Base-by-base conservation (phyloP, 2,888 invertebrate genomes). In the Brachyptera putata region DNA sequence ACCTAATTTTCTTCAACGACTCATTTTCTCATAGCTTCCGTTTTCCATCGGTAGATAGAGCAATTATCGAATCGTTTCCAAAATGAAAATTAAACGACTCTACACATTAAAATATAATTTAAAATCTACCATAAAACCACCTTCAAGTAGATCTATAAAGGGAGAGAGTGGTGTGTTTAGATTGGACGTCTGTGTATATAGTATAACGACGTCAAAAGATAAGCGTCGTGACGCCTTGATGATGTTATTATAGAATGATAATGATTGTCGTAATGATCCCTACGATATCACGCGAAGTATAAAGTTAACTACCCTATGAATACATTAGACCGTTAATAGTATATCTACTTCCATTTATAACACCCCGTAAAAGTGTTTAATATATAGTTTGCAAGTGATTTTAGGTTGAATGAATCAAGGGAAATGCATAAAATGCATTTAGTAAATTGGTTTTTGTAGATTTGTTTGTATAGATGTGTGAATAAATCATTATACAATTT, bases 51-150 rank as follows among this genome's bases (percentile, higher is more conserved):
- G 56, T 58, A 57, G 61, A 49, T 53, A 50, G 59, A 53, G 63
- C 63, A 63, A 63, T 63, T 63, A 63, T 63, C 53, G 63, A 56
- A 58, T 57, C 61, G 61, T 63, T 61, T 57, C n/a, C n/a, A 62
- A 59, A 41, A 41, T 48, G 26, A 57, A 63, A 63, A 63, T 63
- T 63, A 63, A 63, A 63, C 61, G 36, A 58, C 61, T n/a, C n/a
- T n/a, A n/a, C n/a, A n/a, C n/a, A n/a, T n/a, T n/a, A n/a, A 26
- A 37, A 37, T 37, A 37, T 5, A 9, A 34, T n/a, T 37, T 37
- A 5, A 37, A 37, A 13, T 37, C 3, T 16, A 37, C 39, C 14
- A 37, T 37, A 37, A 37, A 37, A 16, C 39, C 13, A 16, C 13
- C 16, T 37, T 37, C 13, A 37, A 37, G 16, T 16, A 37, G 14